phyloP scores from a whole-genome alignment of 2,888 invertebrate genomes.

The Leptinotarsa haldemani region DNA sequence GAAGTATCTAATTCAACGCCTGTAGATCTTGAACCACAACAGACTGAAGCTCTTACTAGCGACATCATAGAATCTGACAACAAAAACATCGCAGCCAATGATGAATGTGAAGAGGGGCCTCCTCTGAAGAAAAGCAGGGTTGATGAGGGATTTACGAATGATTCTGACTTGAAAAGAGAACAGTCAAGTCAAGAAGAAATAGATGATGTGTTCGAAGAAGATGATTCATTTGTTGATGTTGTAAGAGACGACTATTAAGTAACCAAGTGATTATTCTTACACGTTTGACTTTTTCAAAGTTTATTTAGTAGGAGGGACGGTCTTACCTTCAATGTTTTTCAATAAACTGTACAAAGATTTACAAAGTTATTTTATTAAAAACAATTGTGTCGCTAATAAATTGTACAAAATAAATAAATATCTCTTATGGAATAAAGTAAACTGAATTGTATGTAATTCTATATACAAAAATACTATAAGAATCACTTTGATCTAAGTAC shows the following conservation, averaged over 20 bases:
- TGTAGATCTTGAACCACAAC: not conserved
- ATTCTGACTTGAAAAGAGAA: not conserved
- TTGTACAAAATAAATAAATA: constrained; percentile 42
- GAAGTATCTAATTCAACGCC: not conserved
- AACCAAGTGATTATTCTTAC: too few relatives aligned
- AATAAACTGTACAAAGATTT: constrained; percentile 22
- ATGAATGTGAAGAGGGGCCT: constrained; percentile 12
- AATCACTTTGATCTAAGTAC: constrained; percentile 16
- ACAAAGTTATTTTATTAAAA: constrained; percentile 27
- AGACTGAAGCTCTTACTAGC: not conserved
- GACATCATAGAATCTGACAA: not conserved
- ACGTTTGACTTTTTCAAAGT: too few relatives aligned
- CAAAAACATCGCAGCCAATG: not conserved
- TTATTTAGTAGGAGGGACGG: too few relatives aligned
- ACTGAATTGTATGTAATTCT: constrained; percentile 24
- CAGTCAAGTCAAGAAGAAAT: not conserved
- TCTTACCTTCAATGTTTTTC: not conserved
- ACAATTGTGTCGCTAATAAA: constrained; percentile 25
- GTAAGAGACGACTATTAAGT: constrained; percentile 40
- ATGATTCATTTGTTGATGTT: constrained; percentile 47
- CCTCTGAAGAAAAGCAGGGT: constrained; percentile 17
- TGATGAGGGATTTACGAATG: not conserved
- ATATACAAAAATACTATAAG: constrained; percentile 35
- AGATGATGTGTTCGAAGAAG: constrained; percentile 34
- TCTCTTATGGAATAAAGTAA: constrained; percentile 23